Conservation (phyloP, 2,797 vertebrate genomes). For the Neosalanx taihuensis region DNA sequence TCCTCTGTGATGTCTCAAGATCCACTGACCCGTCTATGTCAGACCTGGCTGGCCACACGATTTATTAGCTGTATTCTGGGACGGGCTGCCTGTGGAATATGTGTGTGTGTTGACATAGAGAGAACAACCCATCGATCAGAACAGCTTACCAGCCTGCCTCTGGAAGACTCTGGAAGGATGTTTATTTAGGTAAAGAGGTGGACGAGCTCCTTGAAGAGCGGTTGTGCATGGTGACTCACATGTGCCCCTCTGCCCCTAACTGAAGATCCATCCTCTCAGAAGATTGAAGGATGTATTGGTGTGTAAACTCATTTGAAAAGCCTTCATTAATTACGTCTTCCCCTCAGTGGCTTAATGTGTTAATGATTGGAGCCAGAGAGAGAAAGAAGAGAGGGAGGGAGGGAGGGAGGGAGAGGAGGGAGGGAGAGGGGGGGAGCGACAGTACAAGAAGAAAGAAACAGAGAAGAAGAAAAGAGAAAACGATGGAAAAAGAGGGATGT, state of each 20-base stretch:
- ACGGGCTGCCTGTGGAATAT: constrained; percentile 35
- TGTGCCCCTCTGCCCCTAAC: constrained; percentile 37
- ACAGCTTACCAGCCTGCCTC: not conserved
- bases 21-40: constrained; percentile 67
- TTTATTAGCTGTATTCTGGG: constrained; percentile 70
- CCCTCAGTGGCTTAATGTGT: constrained; percentile 64
- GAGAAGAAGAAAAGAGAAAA: too few relatives aligned
- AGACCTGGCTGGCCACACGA: constrained; percentile 67
- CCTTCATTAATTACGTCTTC: constrained; percentile 69
- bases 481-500: too few relatives aligned
- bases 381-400: not conserved
- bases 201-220: constrained; percentile 44
- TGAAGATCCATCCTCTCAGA: constrained; percentile 41
- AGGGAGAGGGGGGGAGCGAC: constrained; percentile 7
- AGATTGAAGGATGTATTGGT: constrained; percentile 59
- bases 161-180: not conserved
- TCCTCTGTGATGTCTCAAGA: constrained; percentile 60
- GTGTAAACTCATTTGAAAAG: constrained; percentile 66
- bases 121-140: not conserved
- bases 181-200: not conserved
- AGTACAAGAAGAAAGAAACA: constrained; percentile 17
- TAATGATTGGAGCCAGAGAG: constrained; percentile 55
- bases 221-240: constrained; percentile 43
- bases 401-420: constrained; percentile 8
- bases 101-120: constrained; percentile 18